A percentile compares a stretch with the other conserved stretches of the same genome.
These are phyloP conservation scores for Zele albiditarsus DNA, from an alignment of 2,888 invertebrate species.

Conservation along the genomic window DNA sequence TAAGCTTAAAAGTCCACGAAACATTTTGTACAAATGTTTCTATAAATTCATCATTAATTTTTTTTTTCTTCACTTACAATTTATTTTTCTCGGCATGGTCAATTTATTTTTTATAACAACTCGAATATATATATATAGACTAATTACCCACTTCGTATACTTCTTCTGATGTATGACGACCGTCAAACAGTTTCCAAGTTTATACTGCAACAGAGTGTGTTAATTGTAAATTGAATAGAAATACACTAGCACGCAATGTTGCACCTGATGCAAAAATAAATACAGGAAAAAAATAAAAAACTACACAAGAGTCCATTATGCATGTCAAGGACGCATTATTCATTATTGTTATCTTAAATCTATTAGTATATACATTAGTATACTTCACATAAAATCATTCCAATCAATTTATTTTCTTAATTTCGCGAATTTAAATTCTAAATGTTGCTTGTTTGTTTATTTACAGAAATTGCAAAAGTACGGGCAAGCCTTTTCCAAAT, in stretches of 20 bases:
- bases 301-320: not conserved
- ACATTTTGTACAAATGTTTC: not conserved
- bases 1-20: not conserved
- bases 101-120: not conserved
- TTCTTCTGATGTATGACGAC: not conserved
- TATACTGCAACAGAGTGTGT: not conserved
- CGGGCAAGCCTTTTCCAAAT: slow-evolving; percentile 98
- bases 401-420: not conserved
- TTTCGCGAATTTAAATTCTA: not conserved
- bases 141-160: not conserved
- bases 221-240: not conserved
- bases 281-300: not conserved
- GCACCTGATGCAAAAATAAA: slow-evolving; percentile 7
- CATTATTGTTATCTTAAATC: not conserved
- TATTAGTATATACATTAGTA: not conserved
- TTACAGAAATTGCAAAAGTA: slow-evolving; percentile 97
- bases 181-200: not conserved
- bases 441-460: slow-evolving; percentile 34
- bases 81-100: not conserved
- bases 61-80: not conserved
- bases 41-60: not conserved
- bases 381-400: not conserved
- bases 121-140: not conserved
- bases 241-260: not conserved
- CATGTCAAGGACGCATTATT: not conserved